Base-by-base conservation (phyloP, 2,888 invertebrate species). In the Euspilapteryx auroguttella region DNA sequence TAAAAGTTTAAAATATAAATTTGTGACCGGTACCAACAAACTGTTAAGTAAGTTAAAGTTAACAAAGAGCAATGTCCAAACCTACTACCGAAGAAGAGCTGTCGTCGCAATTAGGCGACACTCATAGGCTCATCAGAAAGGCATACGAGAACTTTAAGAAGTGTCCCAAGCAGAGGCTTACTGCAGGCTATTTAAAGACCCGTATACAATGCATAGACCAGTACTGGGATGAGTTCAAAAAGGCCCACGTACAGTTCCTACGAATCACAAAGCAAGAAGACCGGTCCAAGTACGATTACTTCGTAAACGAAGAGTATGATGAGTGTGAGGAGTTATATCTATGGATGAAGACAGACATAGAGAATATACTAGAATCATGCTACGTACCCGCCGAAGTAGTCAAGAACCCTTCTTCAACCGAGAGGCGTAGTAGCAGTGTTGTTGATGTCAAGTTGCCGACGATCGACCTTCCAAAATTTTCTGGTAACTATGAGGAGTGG, bases 231-330 rank as follows among this genome's bases (percentile, higher is more conserved):
- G 21, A 29, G 2, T 42, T 35, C 12, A 37, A 33, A 30, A 5
- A 21, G 11, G 7, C 35, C 2, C 34, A 39, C 29, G 17, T n/a
- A n/a, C n/a, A n/a, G n/a, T n/a, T n/a, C n/a, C n/a, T n/a, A n/a
- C n/a, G n/a, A n/a, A n/a, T n/a, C 10, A 25, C 21, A 23, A 10
- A n/a, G 5, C 14, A 28, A 14, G 25, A 35, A 32, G 15, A 34
- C 11, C 15, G 35, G 3, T 29, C 27, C 9, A 14, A 25, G 4
- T 21, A 37, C 13, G 29, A 31, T 2, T 41, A 40, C 9, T 41
- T 40, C 28, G 21, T 35, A 3, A 37, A 37, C 10, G 38, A 39
- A 29, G 36, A 41, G 12, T 41, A 32, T 30, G 34, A 17, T 23
- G 13, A 14, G 1, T 10, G 17, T 4, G 37, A 38, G 35, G 37